A percentile compares a stretch with the other conserved stretches of the same genome.
Evolutionary conservation across 1,140 invertebrate species (phyloP).

Genomic region (Aphis gossypii): DNA sequence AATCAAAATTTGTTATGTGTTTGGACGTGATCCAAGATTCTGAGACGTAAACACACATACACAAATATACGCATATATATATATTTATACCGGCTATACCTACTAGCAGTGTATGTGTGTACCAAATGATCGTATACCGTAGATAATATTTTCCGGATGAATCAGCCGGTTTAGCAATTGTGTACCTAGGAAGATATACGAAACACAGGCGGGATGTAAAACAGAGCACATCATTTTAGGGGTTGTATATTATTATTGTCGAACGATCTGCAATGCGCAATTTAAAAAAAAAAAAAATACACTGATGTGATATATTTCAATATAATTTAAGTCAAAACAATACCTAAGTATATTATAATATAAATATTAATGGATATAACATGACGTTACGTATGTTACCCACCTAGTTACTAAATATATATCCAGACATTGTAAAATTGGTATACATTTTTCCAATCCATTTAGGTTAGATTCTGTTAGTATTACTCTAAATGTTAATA

Average conservation of each 20-base stretch:
- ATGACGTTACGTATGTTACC: not conserved
- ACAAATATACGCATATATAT: not conserved
- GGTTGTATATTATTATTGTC: conserved; percentile 5
- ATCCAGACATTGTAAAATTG: not conserved
- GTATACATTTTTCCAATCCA: not conserved
- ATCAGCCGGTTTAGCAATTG: conserved; percentile 46
- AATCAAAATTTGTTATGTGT: conserved; percentile 52
- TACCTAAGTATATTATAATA: not conserved
- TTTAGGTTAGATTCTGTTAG: no score
- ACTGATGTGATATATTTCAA: not conserved
- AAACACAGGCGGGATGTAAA: not conserved
- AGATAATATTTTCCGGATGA: conserved; percentile 57
- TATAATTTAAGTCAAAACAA: not conserved
- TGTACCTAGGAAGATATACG: not conserved
- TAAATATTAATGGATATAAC: not conserved
- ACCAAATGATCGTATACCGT: not conserved
- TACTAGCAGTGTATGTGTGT: no score
- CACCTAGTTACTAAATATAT: not conserved
- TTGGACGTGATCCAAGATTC: conserved; percentile 42
- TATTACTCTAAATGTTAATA: not conserved
- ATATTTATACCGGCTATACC: not conserved
- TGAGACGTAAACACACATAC: conserved; percentile 24
- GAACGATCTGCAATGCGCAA: conserved; percentile 3
- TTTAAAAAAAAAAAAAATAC: not conserved
- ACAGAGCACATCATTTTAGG: not conserved